These are phyloP conservation scores for Drosophila picticornis DNA, from an alignment of 2,888 invertebrate species.

Conservation along the genomic window DNA sequence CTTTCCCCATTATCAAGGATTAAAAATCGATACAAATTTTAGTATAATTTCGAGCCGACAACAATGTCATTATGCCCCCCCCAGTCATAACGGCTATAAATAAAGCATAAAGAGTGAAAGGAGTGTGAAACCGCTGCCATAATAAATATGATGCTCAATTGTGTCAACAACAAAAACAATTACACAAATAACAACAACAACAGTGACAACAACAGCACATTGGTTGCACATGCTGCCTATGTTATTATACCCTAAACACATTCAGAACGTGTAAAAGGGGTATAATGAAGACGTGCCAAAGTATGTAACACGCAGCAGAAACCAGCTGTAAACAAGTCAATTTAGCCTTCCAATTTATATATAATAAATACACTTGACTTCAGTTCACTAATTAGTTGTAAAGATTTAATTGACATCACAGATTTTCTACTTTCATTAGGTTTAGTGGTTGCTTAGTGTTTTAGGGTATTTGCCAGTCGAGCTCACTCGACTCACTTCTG, in stretches of 20 bases:
- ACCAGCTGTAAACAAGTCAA: not conserved
- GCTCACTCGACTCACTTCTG: too few species aligned
- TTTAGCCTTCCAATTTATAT: not conserved
- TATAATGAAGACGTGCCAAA: not conserved
- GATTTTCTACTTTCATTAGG: too few species aligned
- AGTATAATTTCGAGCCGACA: not conserved
- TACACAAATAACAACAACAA: slow-evolving; percentile 26
- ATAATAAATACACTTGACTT: not conserved
- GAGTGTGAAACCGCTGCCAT: slow-evolving; percentile 45
- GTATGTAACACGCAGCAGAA: not conserved
- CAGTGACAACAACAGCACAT: slow-evolving; percentile 35
- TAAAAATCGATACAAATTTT: not conserved
- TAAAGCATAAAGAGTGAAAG: slow-evolving; percentile 5
- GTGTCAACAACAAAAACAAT: slow-evolving; percentile 55
- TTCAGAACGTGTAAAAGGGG: not conserved
- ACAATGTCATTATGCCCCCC: slow-evolving; percentile 3
- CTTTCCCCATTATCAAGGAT: not conserved
- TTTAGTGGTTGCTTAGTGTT: too few species aligned
- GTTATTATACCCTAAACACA: slow-evolving; percentile 5
- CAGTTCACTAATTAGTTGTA: not conserved
- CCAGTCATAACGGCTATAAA: slow-evolving; percentile 2
- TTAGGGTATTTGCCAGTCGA: not conserved
- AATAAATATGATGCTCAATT: slow-evolving; percentile 64
- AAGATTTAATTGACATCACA: not conserved
- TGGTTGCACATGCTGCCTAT: slow-evolving; percentile 43